Conservation (phyloP, 2,888 invertebrate genomes). For the Gibbula magus region DNA sequence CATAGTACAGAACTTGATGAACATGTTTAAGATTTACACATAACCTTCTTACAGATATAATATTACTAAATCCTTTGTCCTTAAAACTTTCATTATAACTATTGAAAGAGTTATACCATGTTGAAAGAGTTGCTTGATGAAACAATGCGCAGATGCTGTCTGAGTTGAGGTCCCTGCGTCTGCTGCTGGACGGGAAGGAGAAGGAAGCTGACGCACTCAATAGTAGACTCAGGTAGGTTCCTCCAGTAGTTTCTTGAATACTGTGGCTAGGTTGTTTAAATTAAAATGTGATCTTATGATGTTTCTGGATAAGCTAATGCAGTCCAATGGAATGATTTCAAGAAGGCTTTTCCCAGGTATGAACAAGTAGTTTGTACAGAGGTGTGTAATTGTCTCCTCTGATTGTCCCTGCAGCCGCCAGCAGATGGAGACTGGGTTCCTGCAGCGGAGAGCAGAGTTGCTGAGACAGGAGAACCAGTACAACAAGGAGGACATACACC, state of each 20-base stretch:
- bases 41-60: neutral
- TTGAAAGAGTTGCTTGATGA: neutral
- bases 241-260: no score
- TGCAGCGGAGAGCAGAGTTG: conserved; percentile 55
- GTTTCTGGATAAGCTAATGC: no score
- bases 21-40: neutral
- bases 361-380: neutral
- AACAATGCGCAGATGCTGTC: conserved; percentile 51
- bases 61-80: no score
- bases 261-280: no score
- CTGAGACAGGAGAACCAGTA: conserved; percentile 59
- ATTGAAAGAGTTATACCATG: no score
- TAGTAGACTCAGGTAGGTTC: conserved; percentile 62
- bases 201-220: conserved; percentile 62
- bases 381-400: neutral
- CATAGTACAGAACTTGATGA: neutral
- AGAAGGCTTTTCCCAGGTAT: neutral
- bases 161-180: conserved; percentile 58
- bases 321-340: no score
- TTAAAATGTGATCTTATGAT: no score
- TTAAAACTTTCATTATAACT: no score
- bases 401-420: conserved; percentile 56
- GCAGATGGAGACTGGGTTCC: conserved; percentile 57
- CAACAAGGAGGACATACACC: conserved; percentile 58
- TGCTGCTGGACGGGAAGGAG: conserved; percentile 63